phyloP scores from a whole-genome alignment of 2,888 invertebrate genomes.

The Macaria notata region DNA sequence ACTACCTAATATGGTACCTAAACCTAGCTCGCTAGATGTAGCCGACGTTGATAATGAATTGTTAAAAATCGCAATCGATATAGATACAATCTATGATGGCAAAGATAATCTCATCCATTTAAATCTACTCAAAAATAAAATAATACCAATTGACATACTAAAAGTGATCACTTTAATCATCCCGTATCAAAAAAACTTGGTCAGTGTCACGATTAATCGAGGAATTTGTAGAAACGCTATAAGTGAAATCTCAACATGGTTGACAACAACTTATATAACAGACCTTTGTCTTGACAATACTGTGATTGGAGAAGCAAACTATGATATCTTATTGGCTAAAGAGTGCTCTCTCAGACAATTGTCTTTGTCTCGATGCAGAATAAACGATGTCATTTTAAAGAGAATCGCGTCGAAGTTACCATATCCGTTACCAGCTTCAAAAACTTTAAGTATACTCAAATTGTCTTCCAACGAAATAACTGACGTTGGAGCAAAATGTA shows the following conservation, averaged over 20 bases:
- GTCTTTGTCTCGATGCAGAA: neutral
- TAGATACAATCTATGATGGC: neutral
- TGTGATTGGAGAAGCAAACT: neutral
- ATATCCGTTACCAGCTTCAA: conserved; percentile 37
- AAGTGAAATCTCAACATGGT: neutral
- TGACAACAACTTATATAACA: neutral
- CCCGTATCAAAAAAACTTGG: neutral
- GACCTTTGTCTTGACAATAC: neutral
- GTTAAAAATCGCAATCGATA: neutral
- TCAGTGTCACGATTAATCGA: neutral
- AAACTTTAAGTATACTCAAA: conserved; percentile 46
- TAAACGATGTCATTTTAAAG: neutral
- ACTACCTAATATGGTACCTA: too few species aligned
- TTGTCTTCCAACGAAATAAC: conserved; percentile 57
- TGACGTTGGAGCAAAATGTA: conserved; percentile 46
- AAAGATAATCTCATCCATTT: neutral
- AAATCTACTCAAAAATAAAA: neutral
- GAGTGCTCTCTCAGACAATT: neutral
- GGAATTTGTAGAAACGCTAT: neutral
- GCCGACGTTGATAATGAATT: neutral
- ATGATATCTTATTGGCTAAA: neutral
- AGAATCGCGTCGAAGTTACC: neutral
- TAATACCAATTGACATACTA: neutral
- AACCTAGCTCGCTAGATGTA: too few species aligned
- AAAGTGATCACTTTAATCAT: neutral